These are phyloP conservation scores for Phenganax stokvisi DNA, from an alignment of 92 coral and sea anemone species.

Conservation along the genomic window DNA sequence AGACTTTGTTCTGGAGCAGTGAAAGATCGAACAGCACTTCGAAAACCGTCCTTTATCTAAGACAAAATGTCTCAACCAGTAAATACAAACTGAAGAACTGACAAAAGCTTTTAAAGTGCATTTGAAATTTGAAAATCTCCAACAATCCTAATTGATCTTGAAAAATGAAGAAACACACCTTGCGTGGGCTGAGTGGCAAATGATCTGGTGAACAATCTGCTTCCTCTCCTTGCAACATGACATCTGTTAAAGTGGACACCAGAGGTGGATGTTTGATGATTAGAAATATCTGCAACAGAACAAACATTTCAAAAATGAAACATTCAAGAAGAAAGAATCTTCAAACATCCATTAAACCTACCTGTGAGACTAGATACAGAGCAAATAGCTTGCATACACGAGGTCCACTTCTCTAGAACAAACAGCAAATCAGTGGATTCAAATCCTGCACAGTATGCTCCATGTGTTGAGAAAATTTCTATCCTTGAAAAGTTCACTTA, in stretches of 20 bases:
- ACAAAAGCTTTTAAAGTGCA: neutral
- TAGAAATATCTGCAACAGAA: conserved; percentile 57
- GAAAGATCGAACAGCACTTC: conserved; percentile 68
- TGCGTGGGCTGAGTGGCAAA: conserved; percentile 73
- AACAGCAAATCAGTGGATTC: neutral
- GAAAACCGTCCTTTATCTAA: conserved; percentile 46
- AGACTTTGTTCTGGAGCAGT: conserved; percentile 80
- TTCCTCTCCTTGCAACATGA: conserved; percentile 88
- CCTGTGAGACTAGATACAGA: conserved; percentile 78
- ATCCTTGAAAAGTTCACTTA: too few relatives aligned
- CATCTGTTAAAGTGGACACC: conserved; percentile 86
- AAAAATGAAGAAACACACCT: conserved; percentile 43
- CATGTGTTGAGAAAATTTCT: neutral
- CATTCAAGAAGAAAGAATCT: neutral
- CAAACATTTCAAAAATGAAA: neutral
- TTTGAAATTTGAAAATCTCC: neutral
- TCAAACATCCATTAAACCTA: conserved; percentile 12
- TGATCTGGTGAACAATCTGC: conserved; percentile 68
- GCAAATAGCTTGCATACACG: conserved; percentile 58
- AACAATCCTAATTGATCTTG: neutral
- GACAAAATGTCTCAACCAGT: neutral
- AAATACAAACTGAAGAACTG: neutral
- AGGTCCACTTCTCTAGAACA: conserved; percentile 5
- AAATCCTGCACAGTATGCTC: neutral
- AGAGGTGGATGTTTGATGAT: conserved; percentile 89